Evolutionary conservation across 2,888 invertebrate species (phyloP), one percentile per base, ranked within the genome.

Genomic region (Mactromeris polynyma): DNA sequence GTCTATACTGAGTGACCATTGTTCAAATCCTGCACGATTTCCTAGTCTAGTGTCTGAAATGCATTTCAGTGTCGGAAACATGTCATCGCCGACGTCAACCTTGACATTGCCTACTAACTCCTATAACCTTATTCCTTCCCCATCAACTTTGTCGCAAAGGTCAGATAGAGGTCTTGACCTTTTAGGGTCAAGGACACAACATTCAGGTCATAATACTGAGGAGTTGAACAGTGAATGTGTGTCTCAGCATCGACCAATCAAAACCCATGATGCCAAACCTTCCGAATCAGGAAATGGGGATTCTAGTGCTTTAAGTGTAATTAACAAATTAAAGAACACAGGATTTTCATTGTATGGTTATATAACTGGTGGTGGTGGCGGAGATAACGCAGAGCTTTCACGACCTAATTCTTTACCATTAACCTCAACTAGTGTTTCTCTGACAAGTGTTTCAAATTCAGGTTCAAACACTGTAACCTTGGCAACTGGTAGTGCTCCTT

Each of bases 281-380:
- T 26, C 69, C 17, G 73, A 77, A 17, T 58, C 81, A 33, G 42
- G 42, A 36, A 83, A 73, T 33, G 58, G 89, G 19, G 92, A 91
- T 14, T 81, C 90, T 84, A 92, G 87, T 14, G 90, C 90, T 19
- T 85, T 91, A 19, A 91, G 91, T 64, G 92, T 95, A 51, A 87
- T 95, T 51, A 93, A 94, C 58, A 94, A 93, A 86, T 84, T 95
- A 38, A 95, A 94, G 90, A 93, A 91, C 87, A 94, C 93, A 33
- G 95, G 95, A 19, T 93, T 91, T 58, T 93, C 93, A 6, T 80
- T 95, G 14, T 94, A 94, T 85, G 94, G 94, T 9, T 92, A 92
- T 79, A 83, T 94, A 40, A 91, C 81, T 42, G 89, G 88, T 86
- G 83, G 54, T 36, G 73, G 73, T 73, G 73, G 73, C 36, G 51